Evolutionary conservation across 2,797 vertebrate species (phyloP), one percentile per base, ranked within the genome.

Genomic region (Leptoclinus maculatus): DNA sequence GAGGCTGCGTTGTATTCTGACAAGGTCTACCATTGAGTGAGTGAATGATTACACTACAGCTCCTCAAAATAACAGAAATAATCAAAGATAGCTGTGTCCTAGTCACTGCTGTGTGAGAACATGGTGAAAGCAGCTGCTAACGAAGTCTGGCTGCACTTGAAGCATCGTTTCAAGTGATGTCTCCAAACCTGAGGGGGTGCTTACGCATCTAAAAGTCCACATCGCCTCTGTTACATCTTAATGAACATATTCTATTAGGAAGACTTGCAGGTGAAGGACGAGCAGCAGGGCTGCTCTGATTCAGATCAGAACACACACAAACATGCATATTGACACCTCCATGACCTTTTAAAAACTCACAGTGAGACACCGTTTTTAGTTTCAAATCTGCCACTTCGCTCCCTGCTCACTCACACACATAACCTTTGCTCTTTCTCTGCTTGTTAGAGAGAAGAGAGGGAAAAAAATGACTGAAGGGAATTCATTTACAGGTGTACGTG

Each of bases 211-310:
- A 7, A 36, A 32, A 21, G 23, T 72, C 45, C 34, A 54, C 13
- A 12, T 68, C 49, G 51, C 39, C 47, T n/a, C 29, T 74, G 49
- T 53, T 45, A n/a, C 62, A 63, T 74, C 38, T 69, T 47, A 32
- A 41, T 60, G n/a, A 8, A n/a, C 38, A 66, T 76, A 43, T 68
- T 80, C 74, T 54, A 74, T 43, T 17, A 32, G 13, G 59, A 57
- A 34, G 53, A 70, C 67, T 72, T 72, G 27, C 25, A 65, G 68
- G 67, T 79, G 47, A 83, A 83, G 75, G 78, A 78, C 75, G 36
- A 29, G 60, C 56, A 45, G 51, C 38, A 75, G 74, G 60, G 64
- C 70, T 12, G 19, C 64, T 65, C 66, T 80, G 70, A 80, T 83
- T 76, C 43, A 39, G 38, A 39, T 71, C 70, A 67, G 27, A 77